Evolutionary conservation across 2,797 vertebrate genomes (phyloP).

Genomic region (Darevskia mixta): DNA sequence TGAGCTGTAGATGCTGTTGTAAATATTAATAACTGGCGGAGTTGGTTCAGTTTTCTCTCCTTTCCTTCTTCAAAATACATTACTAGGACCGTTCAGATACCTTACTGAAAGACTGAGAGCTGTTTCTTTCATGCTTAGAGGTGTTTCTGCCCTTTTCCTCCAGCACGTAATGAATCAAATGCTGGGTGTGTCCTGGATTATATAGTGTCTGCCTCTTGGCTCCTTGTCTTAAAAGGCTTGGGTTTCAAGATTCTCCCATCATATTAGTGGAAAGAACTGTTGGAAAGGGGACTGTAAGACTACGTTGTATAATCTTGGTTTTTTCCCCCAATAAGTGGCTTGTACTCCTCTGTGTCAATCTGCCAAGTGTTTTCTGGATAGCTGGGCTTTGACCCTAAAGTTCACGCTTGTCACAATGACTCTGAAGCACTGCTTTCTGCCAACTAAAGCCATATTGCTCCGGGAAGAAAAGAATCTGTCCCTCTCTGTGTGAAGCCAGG

Average conservation of each 20-base stretch:
- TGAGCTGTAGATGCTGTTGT: neutral
- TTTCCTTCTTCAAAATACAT: neutral
- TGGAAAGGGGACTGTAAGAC: too few species aligned
- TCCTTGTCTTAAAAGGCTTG: neutral
- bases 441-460: neutral
- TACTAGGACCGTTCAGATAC: neutral
- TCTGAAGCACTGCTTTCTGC: neutral
- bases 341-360: too few species aligned
- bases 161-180: too few species aligned
- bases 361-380: too few species aligned
- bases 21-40: neutral
- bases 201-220: neutral
- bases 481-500: neutral
- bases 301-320: neutral
- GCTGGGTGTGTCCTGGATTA: neutral
- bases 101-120: neutral
- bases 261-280: neutral
- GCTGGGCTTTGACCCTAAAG: neutral
- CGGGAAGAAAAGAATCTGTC: neutral
- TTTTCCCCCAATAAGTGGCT: neutral
- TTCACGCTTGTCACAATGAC: neutral
- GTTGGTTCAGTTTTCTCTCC: neutral
- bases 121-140: neutral
- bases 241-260: neutral
- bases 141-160: neutral